phyloP scores from a whole-genome alignment of 2,888 invertebrate genomes.

The Dorcus parallelipipedus region DNA sequence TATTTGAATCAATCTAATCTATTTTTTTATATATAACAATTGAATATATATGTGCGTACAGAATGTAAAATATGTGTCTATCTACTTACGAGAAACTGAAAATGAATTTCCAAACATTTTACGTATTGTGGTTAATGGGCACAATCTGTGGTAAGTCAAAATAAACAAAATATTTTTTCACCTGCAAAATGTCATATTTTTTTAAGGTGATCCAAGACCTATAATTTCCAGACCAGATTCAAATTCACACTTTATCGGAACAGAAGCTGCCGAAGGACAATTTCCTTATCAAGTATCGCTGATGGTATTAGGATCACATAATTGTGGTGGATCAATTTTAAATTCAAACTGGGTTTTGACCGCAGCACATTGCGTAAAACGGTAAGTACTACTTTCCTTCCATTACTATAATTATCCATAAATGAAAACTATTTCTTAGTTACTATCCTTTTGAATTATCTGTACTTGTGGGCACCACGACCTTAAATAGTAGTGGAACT shows the following conservation, averaged over 20 bases:
- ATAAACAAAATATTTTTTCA: no score
- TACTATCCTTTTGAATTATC: neutral
- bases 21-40: no score
- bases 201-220: no score
- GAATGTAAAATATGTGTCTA: no score
- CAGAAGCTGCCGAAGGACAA: neutral
- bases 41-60: no score
- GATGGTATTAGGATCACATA: neutral
- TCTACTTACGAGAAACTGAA: no score
- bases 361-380: slow-evolving; percentile 7
- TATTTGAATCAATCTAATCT: no score
- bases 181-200: no score
- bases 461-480: neutral
- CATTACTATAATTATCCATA: neutral
- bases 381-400: neutral
- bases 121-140: no score
- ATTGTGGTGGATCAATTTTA: slow-evolving; percentile 9
- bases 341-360: slow-evolving; percentile 6
- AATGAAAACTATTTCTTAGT: neutral
- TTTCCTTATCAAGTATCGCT: slow-evolving; percentile 9
- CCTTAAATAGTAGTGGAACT: neutral
- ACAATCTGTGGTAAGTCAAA: no score
- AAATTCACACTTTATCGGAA: neutral
- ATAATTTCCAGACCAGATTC: no score
- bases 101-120: no score